Evolutionary conservation across 2,113 vertebrate genomes (phyloP).

Genomic region (Cyanoliseus patagonus): DNA sequence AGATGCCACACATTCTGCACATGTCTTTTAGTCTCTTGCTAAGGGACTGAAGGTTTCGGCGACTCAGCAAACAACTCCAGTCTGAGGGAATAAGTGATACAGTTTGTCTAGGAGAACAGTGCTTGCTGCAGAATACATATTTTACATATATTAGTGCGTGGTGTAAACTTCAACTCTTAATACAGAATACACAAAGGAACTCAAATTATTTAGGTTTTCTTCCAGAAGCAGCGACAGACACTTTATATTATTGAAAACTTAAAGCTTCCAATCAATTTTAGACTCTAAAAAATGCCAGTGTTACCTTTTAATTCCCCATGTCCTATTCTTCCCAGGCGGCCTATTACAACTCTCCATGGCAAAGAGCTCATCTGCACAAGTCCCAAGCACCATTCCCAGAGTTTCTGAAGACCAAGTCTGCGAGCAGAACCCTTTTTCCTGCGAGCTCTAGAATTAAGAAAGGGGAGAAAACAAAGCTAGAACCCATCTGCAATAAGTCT

Average conservation of each 20-base stretch:
- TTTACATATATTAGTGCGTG: fast-evolving
- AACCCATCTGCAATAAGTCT: not conserved
- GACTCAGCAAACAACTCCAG: conserved; percentile 96
- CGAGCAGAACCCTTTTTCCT: conserved; percentile 99
- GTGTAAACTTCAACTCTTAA: not conserved
- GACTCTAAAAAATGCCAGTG: not conserved
- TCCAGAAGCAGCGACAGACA: not conserved
- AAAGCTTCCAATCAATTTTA: not conserved
- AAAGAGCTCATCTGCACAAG: conserved; percentile 97
- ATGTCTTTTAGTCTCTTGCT: conserved; percentile 96
- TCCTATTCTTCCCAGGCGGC: conserved; percentile 95
- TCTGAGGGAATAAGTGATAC: conserved; percentile 75
- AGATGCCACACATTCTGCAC: conserved; percentile 98
- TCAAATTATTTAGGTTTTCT: not conserved
- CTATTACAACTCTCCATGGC: conserved; percentile 97
- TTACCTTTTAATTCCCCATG: conserved; percentile 97
- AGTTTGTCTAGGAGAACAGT: not conserved
- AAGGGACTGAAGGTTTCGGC: conserved; percentile 92
- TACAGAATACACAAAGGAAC: not conserved
- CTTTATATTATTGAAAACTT: not conserved
- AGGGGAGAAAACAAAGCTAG: not conserved
- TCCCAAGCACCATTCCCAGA: conserved; percentile 98
- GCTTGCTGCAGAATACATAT: not conserved
- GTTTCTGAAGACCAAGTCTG: conserved; percentile 93
- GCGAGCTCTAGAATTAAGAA: conserved; percentile 80